These are phyloP conservation scores for Rhizoglyphus robini DNA, from an alignment of 1,140 invertebrate genomes.

Conservation along the genomic window DNA sequence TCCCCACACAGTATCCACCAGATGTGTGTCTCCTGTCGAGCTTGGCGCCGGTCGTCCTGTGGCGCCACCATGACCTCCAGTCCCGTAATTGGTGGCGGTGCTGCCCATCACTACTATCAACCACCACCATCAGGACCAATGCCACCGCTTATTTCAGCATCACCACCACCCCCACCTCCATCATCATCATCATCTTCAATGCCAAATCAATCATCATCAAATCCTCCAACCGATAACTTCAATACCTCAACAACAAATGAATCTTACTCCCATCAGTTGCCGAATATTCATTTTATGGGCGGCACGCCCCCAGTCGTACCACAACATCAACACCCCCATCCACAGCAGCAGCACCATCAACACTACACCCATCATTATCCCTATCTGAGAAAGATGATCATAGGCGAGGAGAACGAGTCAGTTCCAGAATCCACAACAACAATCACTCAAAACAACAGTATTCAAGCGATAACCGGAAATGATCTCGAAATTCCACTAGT, in stretches of 20 bases:
- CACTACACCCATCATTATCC: conserved; percentile 3
- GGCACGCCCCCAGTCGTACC: no score
- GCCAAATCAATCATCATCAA: not conserved
- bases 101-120: no score
- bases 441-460: not conserved
- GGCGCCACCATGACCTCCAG: not conserved
- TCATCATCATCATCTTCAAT: not conserved
- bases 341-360: not conserved
- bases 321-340: not conserved
- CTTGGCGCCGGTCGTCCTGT: conserved; percentile 1
- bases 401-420: not conserved
- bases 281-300: not conserved
- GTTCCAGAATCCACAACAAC: not conserved
- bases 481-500: conserved; percentile 4
- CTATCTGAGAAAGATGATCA: conserved; percentile 2
- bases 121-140: not conserved
- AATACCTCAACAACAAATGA: not conserved
- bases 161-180: not conserved
- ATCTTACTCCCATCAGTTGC: not conserved
- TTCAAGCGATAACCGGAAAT: not conserved
- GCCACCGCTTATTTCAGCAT: not conserved
- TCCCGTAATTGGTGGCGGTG: no score
- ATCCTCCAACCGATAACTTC: no score
- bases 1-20: not conserved
- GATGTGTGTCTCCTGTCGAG: conserved; percentile 4